phyloP scores from a whole-genome alignment of 2,888 invertebrate species.

The Drosophila formosana region DNA sequence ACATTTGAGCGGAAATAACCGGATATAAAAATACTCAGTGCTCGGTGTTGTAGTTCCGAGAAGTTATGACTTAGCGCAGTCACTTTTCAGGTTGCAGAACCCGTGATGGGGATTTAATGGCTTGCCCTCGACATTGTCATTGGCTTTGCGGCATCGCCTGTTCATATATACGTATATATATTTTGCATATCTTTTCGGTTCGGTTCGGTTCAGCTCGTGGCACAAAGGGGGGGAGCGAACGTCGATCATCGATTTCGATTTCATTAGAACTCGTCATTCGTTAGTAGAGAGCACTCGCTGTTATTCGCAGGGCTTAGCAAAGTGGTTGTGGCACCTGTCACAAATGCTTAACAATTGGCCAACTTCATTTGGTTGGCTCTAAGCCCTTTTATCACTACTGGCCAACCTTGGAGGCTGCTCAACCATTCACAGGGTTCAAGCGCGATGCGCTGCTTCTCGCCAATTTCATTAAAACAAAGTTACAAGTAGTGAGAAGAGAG shows the following conservation, averaged over 20 bases:
- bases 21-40: slow-evolving; percentile 26
- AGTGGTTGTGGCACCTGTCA: slow-evolving; percentile 64
- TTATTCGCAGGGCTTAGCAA: slow-evolving; percentile 23
- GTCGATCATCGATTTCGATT: neutral
- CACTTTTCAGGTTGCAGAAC: neutral
- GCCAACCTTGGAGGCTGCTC: neutral
- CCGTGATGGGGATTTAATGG: slow-evolving; percentile 16
- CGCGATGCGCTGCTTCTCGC: neutral
- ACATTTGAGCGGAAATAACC: slow-evolving; percentile 22
- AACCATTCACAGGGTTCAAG: neutral
- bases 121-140: neutral
- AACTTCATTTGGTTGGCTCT: slow-evolving; percentile 25
- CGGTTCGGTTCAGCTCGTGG: no score
- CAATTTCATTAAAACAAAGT: slow-evolving; percentile 2
- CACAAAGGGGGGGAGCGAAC: neutral
- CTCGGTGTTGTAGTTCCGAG: slow-evolving; percentile 21
- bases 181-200: neutral
- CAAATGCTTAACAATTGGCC: slow-evolving; percentile 48
- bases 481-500: neutral
- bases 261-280: neutral
- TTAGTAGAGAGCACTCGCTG: neutral
- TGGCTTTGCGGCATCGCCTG: no score
- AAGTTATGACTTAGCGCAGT: slow-evolving; percentile 6
- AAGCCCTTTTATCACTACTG: slow-evolving; percentile 7
- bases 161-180: neutral